These are phyloP conservation scores for Pedionomus torquatus DNA, from an alignment of 2,113 vertebrate genomes.

Conservation along the genomic window DNA sequence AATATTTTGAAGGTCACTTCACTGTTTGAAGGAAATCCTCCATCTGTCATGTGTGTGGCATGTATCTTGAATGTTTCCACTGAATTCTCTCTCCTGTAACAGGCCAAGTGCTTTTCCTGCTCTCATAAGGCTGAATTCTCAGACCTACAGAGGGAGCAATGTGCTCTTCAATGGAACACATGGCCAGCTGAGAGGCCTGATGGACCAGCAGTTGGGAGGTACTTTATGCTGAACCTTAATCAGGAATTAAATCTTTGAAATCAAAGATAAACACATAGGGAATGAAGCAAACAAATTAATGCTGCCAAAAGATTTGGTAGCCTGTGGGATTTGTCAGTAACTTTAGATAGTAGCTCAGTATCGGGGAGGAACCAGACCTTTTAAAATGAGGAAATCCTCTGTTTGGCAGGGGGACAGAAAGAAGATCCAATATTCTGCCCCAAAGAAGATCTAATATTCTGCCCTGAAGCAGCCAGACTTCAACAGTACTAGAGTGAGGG, in stretches of 20 bases:
- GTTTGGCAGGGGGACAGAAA: neutral
- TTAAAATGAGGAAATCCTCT: neutral
- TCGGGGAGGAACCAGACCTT: neutral
- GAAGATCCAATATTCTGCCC: neutral
- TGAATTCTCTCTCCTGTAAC: neutral
- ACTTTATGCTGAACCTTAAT: neutral
- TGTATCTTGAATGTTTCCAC: neutral
- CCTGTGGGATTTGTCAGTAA: neutral
- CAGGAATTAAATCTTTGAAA: neutral
- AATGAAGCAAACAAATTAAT: neutral
- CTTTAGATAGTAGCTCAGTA: neutral
- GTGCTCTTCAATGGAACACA: accelerated
- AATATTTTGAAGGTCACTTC: neutral
- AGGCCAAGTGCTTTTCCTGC: neutral
- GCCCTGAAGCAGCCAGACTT: neutral
- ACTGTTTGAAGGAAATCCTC: neutral
- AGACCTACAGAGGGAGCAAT: neutral
- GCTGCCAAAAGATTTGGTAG: neutral
- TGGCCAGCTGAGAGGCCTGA: neutral
- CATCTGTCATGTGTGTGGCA: neutral
- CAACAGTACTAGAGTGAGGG: neutral
- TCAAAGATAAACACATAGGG: neutral
- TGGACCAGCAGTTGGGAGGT: neutral
- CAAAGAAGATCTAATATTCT: neutral
- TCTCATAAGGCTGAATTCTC: neutral